Evolutionary conservation across 2,888 invertebrate species (phyloP), one percentile per base, ranked within the genome.

Genomic region (Pasiphila rectangulata): DNA sequence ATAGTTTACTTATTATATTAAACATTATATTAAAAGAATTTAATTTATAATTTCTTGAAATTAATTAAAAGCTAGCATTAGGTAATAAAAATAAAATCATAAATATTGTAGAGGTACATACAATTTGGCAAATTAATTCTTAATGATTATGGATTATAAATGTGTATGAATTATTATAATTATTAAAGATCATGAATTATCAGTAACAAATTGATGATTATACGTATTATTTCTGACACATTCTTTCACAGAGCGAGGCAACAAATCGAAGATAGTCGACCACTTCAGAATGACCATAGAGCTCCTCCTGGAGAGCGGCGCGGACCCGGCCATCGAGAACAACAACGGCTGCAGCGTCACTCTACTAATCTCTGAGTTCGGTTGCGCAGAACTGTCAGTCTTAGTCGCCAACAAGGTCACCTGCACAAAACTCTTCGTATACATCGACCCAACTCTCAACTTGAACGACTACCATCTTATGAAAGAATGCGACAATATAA

Each of bases 251-350:
- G 32, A 32, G 1, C 15, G 6, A 32, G 32, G 32, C 9, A 32
- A 32, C 32, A 32, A 32, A 32, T 9, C 32, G 3, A 32, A 32
- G 17, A 32, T 32, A 9, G 32, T 32, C 0, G 32, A 32, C 3
- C 17, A 32, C 17, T 32, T 32, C 32, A 32, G 17, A 10, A 32
- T 17, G 6, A 32, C 32, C 1, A n/a, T 32, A 17, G 32, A 32
- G 5, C n/a, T 32, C 0, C 32, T 32, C 3, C 17, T 19, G 1
- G 32, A 32, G 0, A 6, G 2, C 10, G 17, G 17, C 9, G 32
- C 32, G 0, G 32, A 32, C 10, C 3, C 32, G 0, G 2, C 9
- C 4, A 1, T 10, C 2, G 32, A 32, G 10, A 32, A 32, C 2
- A 16, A 32, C 10, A 32, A 17, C 1, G 10, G n/a, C 6, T 17